These are phyloP conservation scores for Cecropterus lyciades DNA, from an alignment of 1,140 invertebrate species.

Conservation along the genomic window DNA sequence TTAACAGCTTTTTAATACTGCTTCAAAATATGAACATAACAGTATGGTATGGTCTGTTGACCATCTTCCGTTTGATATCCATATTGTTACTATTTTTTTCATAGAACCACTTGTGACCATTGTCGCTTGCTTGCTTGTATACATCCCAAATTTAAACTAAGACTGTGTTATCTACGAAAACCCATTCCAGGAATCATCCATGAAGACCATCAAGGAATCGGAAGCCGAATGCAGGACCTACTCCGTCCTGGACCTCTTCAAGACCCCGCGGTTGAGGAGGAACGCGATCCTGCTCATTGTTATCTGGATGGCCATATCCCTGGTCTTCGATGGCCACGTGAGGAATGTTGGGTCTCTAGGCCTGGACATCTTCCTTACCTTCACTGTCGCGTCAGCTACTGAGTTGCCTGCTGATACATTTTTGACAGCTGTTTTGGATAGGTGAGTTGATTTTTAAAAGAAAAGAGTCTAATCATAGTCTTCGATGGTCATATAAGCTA, in stretches of 20 bases:
- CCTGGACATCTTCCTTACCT: constrained; percentile 92
- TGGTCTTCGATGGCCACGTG: constrained; percentile 95
- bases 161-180: no score
- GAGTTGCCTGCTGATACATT: constrained; percentile 94
- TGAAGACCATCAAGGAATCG: constrained; percentile 87
- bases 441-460: constrained; percentile 48
- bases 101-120: no score
- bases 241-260: constrained; percentile 92
- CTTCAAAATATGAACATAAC: no score
- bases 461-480: no score
- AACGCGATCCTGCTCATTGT: constrained; percentile 90
- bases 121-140: no score
- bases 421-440: constrained; percentile 88
- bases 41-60: no score
- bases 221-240: constrained; percentile 88
- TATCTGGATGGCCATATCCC: constrained; percentile 94
- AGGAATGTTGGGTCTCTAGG: constrained; percentile 92
- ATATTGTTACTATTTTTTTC: no score
- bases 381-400: constrained; percentile 92
- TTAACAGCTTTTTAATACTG: no score
- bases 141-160: no score
- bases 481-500: no score
- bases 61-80: no score
- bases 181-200: constrained; percentile 86
- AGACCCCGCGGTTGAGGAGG: constrained; percentile 88